phyloP scores from a whole-genome alignment of 2,888 invertebrate species.

The Cephus sareptanus region DNA sequence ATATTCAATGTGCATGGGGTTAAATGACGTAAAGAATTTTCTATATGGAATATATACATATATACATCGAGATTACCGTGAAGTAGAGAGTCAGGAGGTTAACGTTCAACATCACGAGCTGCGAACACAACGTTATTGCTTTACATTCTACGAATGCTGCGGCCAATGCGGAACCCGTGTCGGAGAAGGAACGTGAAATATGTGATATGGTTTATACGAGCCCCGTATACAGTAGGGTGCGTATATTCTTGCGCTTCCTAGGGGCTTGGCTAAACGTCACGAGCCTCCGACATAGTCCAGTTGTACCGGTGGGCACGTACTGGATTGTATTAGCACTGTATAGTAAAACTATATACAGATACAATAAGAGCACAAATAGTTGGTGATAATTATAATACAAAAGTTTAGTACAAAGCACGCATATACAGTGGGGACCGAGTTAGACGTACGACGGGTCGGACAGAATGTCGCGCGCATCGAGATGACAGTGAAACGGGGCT shows the following conservation, averaged over 20 bases:
- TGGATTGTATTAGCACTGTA: too few species aligned
- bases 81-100: neutral
- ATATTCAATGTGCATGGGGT: neutral
- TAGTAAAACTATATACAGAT: too few species aligned
- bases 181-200: slow-evolving; percentile 2
- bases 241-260: neutral
- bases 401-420: neutral
- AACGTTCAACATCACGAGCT: neutral
- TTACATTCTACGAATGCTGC: neutral
- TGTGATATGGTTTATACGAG: neutral
- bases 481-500: neutral
- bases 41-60: neutral
- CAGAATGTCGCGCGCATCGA: neutral
- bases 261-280: neutral
- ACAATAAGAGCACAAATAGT: neutral
- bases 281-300: neutral
- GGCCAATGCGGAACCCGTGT: neutral
- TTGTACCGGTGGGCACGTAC: neutral
- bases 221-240: neutral
- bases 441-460: neutral
- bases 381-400: neutral
- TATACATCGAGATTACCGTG: neutral
- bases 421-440: neutral
- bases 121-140: neutral
- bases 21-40: neutral